Base-by-base conservation (phyloP, 2,797 vertebrate species). In the Tenualosa ilisha region DNA sequence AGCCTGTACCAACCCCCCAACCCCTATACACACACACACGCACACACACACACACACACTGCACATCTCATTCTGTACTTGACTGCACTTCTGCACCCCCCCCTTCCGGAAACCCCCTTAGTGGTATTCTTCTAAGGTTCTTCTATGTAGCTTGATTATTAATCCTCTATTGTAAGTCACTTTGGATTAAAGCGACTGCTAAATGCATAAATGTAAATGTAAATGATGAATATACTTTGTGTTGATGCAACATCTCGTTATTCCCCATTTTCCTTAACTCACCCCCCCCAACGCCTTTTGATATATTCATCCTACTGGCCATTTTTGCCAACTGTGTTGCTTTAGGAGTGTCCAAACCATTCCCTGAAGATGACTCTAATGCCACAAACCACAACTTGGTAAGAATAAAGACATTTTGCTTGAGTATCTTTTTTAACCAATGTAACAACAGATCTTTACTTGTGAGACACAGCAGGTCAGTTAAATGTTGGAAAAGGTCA, bases 361-460 rank as follows among this genome's bases (percentile, higher is more conserved):
- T 95, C 88, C 95, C 94, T 24, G 94, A 95, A 81, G 94, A 95
- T 2, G 94, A 95, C 89, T 95, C 95, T 46, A 95, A 95, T 92
- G 94, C 93, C 83, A 95, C 95, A 63, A 95, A 95, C 90, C 95
- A 95, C 20, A 94, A 95, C 91, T 90, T 95, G 93, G 94, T 95
- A 87, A 93, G 91, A 20, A 79, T 22, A 40, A 79, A 9, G 17
- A 46, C 72, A 79, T 43, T 46, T 43, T 75, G 3, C 17, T 20
- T 43, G 37, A 79, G 37, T 72, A 31, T 31, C 9, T 11, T 68
- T 11, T 31, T 3, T 17, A 17, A 12, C 12, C 65, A 72, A 17
- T 72, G 1, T 17, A 56, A 72, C 4, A 68, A 5, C 63, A 3
- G 24, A 65, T 9, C 37, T 68, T 65, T 40, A 15, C 26, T 40